These are phyloP conservation scores for Neoseiulus cucumeris DNA, from an alignment of 1,140 invertebrate genomes.

Conservation along the genomic window DNA sequence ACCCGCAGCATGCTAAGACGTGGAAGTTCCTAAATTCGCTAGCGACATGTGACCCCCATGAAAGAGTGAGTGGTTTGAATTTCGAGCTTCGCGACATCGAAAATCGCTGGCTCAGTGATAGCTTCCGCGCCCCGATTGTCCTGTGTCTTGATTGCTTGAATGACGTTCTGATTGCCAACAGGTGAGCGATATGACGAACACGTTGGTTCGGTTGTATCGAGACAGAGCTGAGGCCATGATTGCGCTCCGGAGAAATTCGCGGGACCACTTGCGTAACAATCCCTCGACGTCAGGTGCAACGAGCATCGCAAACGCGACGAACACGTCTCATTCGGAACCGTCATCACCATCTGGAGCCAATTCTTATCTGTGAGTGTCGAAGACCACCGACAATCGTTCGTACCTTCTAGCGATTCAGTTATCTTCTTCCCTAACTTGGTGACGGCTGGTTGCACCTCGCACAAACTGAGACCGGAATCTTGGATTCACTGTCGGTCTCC, in stretches of 20 bases:
- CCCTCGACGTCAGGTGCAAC: not conserved
- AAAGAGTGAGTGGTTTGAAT: not conserved
- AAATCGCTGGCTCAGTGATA: no score
- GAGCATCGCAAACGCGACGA: not conserved
- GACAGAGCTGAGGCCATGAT: not conserved
- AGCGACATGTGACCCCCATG: not conserved
- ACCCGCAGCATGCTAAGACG: not conserved
- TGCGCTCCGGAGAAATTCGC: not conserved
- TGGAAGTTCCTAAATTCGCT: slow-evolving; percentile 1
- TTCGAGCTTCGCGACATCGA: no score
- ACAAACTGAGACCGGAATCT: no score
- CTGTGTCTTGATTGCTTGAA: no score
- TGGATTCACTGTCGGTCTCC: no score
- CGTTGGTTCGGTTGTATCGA: not conserved
- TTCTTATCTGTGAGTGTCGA: not conserved
- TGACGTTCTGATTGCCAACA: no score
- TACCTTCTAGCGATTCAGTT: no score
- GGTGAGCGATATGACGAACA: not conserved
- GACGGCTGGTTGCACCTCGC: no score
- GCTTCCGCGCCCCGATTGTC: no score
- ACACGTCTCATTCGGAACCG: not conserved
- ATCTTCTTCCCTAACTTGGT: no score
- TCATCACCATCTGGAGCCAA: not conserved
- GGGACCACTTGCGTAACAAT: not conserved
- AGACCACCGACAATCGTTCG: no score